Evolutionary conservation across 2,797 vertebrate genomes (phyloP), one percentile per base, ranked within the genome.

Genomic region (Babyrousa celebensis): DNA sequence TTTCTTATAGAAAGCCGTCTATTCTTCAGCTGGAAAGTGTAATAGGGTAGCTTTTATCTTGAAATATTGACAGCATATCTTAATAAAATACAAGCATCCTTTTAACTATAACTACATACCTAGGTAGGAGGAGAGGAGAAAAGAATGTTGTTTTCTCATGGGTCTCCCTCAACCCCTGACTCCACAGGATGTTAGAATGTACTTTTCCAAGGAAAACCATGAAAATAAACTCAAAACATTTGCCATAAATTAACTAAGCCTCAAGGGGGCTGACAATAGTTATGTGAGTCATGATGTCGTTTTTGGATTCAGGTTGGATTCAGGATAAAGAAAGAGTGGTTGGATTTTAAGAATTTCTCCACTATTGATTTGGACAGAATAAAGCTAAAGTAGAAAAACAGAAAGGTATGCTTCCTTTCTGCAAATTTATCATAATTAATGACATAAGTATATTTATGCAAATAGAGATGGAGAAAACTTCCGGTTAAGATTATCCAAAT

Each of bases 201-300:
- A 25, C 40, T 93, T 95, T 96, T 62, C 54, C 68, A 21, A 94
- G 85, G 89, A 97, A 96, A 94, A 23, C 7, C 4, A 16, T 16
- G 54, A 88, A 72, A 83, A 75, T 40, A 96, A 74, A 23, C 15
- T 25, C 27, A 85, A 92, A 67, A 40, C 40, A 77, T 65, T 91
- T 96, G 32, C 40, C 5, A 32, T 48, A 68, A 85, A 52, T 43
- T 27, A 84, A 36, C 27, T 58, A 96, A 86, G 1, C 0, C 56
- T 60, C n/a, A 25, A 88, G n/a, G 43, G 68, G 58, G 43, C 17
- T 32, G 21, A 56, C 8, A 6, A 56, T 65, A 83, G 3, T 68
- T 85, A 14, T 8, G 2, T 82, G 56, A 96, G n/a, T 93, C 83
- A 78, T 20, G 40, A 25, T 75, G 80, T 77, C 75, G 56, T 67